Evolutionary conservation across 2,113 vertebrate species (phyloP), one percentile per base, ranked within the genome.

Genomic region (Callionymus lyra): DNA sequence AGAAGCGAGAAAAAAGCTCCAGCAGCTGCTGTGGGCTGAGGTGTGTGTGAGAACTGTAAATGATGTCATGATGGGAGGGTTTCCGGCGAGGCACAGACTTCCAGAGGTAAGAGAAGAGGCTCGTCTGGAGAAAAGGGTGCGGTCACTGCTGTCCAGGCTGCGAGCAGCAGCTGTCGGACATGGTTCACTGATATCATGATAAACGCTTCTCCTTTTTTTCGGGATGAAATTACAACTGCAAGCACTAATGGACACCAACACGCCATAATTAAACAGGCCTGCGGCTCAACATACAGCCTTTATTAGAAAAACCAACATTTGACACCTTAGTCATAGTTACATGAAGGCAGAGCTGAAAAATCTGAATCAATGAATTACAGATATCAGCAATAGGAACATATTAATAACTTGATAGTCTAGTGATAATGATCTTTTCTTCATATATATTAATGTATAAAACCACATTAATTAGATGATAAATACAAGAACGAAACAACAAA

Each of bases 151-250:
- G 8, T 5, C 21, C 72, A 39, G 9, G 16, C 16, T 27, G 44
- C 44, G 17, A 42, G 44, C n/a, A 60, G 56, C 73, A 77, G 74
- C 59, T 79, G 76, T 40, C 43, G 59, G 65, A 56, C 48, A 70
- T 79, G 72, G 21, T 47, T 57, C 42, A 55, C 47, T 59, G 56
- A 62, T 50, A 44, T 16, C 4, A 27, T 8, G 57, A 51, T 42
- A 57, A 56, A 27, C 16, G 27, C 21, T 8, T 27, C 21, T 27
- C 21, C 21, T 27, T 4, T n/a, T n/a, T n/a, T 8, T 8, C 21
- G 8, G 21, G 21, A 8, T 27, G 4, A 27, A 4, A 27, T 27
- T 27, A 5, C 21, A 27, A 27, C 21, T 27, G 21, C 21, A 8
- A 5, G 21, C 21, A 27, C 21, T 27, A 27, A 27, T 27, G 21